Evolutionary conservation across 2,888 invertebrate genomes (phyloP), one percentile per base, ranked within the genome.

Genomic region (Rotaria magnacalcarata): DNA sequence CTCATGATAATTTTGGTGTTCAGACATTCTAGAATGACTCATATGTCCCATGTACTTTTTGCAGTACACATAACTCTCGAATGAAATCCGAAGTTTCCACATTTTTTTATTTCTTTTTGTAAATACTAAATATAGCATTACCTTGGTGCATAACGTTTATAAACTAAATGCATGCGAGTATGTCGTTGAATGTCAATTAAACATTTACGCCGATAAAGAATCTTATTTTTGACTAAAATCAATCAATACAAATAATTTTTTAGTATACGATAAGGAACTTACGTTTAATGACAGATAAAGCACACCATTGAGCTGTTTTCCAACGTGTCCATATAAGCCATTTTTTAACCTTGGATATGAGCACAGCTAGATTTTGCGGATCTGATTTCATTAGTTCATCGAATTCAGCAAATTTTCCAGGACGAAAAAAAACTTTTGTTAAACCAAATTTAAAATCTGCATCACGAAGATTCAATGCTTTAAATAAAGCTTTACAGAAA

Each of bases 371-470:
- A 92, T 95, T 96, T 88, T 96, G 96, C 0, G 97, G 96, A 92
- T 98, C 98, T 0, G 96, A 96, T 90, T 94, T 94, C 96, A 99
- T 96, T 89, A 97, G 95, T 89, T 95, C 94, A 92, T 97, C 97
- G 92, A 97, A 92, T 92, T 99, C 97, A 0, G 96, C 94, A 92
- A 97, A 98, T 92, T 98, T 99, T 86, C 98, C 98, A 0, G 98
- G 97, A 0, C 97, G 93, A 93, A 99, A 99, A 93, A 99, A 99
- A 27, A 99, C 96, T 90, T 96, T 94, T 0, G 97, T 97, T 89
- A 97, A 93, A 34, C 98, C 98, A 92, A 99, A 98, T 91, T 96
- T 96, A 92, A 95, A 98, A 92, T 99, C 98, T 88, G 94, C 94
- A 88, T 96, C 95, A 88, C 95, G 95, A n/a, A 99, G 93, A 85